Conservation (phyloP, 2,797 vertebrate genomes). For the Enteromius treurensis region DNA sequence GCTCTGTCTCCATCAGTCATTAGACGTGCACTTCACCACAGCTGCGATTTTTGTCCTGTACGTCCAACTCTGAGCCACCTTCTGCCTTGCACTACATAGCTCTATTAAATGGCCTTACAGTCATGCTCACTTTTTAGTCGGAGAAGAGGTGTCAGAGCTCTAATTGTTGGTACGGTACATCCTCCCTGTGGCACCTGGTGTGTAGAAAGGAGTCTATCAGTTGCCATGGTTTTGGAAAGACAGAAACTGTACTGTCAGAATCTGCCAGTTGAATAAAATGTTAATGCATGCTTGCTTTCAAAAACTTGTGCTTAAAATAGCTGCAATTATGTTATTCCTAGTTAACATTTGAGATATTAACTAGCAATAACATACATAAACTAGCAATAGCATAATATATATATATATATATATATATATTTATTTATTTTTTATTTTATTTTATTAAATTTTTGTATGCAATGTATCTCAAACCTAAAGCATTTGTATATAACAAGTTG, state of each 20-base stretch:
- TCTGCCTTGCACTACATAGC: conserved; percentile 23
- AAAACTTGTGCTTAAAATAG: background rate
- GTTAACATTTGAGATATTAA: background rate
- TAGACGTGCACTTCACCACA: background rate
- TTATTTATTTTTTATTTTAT: too few species aligned
- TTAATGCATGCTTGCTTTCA: background rate
- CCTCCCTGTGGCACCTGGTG: conserved; percentile 12
- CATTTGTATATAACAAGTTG: background rate
- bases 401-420: too few species aligned
- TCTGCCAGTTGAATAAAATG: conserved; percentile 14
- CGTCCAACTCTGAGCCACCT: background rate
- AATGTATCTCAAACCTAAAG: too few species aligned
- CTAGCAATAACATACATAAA: too few species aligned
- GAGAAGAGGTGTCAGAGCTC: conserved; percentile 1
- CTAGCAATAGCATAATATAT: background rate
- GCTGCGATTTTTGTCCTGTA: conserved; percentile 7
- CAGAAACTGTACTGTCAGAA: conserved; percentile 14
- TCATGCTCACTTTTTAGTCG: background rate
- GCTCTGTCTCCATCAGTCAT: background rate
- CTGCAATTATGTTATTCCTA: background rate
- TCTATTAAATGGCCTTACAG: background rate
- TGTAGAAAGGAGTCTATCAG: conserved; percentile 22
- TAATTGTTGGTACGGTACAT: conserved; percentile 22
- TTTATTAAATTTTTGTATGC: too few species aligned
- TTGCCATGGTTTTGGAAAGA: conserved; percentile 43